Percentiles rank a stretch among this genome's conserved stretches.
phyloP scores from a whole-genome alignment of 1,140 invertebrate species.

The Elymnias hypermnestra region DNA sequence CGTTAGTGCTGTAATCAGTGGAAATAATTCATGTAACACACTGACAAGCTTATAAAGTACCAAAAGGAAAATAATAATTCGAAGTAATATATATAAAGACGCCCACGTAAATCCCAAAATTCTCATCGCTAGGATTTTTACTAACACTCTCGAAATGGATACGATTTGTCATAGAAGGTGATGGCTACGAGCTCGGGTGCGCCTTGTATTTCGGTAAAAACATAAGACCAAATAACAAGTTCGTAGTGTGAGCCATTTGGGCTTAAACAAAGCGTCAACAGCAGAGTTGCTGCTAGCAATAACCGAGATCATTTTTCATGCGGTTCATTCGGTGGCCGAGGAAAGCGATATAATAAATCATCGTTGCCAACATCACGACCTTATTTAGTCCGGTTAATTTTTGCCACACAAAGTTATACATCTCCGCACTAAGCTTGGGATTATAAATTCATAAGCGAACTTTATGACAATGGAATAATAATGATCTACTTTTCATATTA shows the following conservation, averaged over 20 bases:
- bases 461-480: slow-evolving; percentile 1
- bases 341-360: slow-evolving; percentile 74
- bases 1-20: too few relatives aligned
- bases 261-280: slow-evolving; percentile 74
- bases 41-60: background rate
- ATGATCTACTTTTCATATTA: too few relatives aligned
- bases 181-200: slow-evolving; percentile 15
- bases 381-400: slow-evolving; percentile 67
- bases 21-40: too few relatives aligned
- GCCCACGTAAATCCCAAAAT: too few relatives aligned
- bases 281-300: slow-evolving; percentile 68
- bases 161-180: slow-evolving; percentile 49
- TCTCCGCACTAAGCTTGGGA: slow-evolving; percentile 11
- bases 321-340: slow-evolving; percentile 70
- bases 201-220: slow-evolving; percentile 50
- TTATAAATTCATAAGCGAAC: slow-evolving; percentile 9
- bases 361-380: slow-evolving; percentile 69
- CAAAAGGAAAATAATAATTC: background rate
- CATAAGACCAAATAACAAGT: slow-evolving; percentile 63
- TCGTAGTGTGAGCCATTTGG: slow-evolving; percentile 70
- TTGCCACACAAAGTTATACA: slow-evolving; percentile 54
- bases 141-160: slow-evolving; percentile 13
- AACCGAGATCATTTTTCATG: slow-evolving; percentile 73
- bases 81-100: background rate
- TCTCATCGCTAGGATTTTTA: background rate